phyloP scores from a whole-genome alignment of 2,113 vertebrate species.

The Gnathonemus longibarbis region DNA sequence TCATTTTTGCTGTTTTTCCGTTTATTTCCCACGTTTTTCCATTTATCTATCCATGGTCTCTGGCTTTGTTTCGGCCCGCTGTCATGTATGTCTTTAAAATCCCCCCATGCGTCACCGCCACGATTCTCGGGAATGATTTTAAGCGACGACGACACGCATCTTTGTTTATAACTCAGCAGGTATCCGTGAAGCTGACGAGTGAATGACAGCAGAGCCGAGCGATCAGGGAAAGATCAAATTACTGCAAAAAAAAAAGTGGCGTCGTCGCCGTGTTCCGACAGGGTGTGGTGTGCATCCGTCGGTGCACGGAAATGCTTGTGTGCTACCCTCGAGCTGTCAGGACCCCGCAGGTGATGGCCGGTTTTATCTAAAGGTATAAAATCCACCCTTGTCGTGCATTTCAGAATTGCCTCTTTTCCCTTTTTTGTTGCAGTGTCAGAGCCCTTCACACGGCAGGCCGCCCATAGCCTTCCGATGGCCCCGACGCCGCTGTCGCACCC shows the following conservation, averaged over 20 bases:
- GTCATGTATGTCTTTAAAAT: background rate
- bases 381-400: too few species aligned
- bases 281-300: too few species aligned
- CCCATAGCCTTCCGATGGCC: background rate
- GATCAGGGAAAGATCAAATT: slow-evolving; percentile 5
- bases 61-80: background rate
- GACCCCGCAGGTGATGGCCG: background rate
- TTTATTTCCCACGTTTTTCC: background rate
- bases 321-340: background rate
- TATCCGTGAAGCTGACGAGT: slow-evolving; percentile 1
- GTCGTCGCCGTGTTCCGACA: background rate
- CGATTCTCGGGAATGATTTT: background rate
- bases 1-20: background rate
- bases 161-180: slow-evolving; percentile 15
- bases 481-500: slow-evolving; percentile 59
- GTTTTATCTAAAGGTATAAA: background rate
- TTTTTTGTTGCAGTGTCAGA: too few species aligned
- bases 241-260: background rate
- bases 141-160: background rate
- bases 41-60: background rate
- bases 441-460: too few species aligned
- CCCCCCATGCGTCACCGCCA: background rate
- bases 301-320: background rate
- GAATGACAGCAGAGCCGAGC: background rate
- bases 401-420: too few species aligned